A percentile compares a stretch with the other conserved stretches of the same genome.
These are phyloP conservation scores for Pseudolaguvia tuberculata DNA, from an alignment of 2,113 vertebrate genomes.

Conservation along the genomic window DNA sequence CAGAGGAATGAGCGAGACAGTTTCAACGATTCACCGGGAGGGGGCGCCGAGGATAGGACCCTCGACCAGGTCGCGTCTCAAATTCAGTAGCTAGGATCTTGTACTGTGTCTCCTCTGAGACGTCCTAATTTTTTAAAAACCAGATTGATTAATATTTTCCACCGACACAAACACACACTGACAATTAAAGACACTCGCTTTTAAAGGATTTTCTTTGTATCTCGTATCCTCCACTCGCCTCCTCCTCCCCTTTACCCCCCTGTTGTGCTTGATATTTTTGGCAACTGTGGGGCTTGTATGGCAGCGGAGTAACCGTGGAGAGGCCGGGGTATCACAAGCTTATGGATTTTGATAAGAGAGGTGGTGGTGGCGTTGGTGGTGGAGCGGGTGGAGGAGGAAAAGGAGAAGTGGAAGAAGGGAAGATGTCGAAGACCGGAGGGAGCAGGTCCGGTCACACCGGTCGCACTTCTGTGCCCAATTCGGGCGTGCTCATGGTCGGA, in stretches of 20 bases:
- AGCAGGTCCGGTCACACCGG: conserved; percentile 71
- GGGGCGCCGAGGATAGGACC: conserved; percentile 33
- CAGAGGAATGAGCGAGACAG: conserved; percentile 39
- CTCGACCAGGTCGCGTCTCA: neutral
- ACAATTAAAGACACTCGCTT: neutral
- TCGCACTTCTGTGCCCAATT: conserved; percentile 78
- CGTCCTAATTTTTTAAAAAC: neutral
- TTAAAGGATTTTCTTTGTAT: neutral
- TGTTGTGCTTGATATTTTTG: conserved; percentile 38
- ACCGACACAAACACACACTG: neutral
- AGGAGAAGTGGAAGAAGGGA: conserved; percentile 83
- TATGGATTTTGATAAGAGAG: conserved; percentile 56
- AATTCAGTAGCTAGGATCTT: conserved; percentile 36
- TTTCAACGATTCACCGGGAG: conserved; percentile 32
- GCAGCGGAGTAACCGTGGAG: conserved; percentile 53
- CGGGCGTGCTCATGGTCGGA: conserved; percentile 94
- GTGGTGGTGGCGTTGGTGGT: conserved; percentile 69
- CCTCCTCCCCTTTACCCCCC: conserved; percentile 16
- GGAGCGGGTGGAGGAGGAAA: conserved; percentile 72
- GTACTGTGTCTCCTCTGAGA: neutral
- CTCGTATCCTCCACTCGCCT: conserved; percentile 1
- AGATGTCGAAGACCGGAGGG: conserved; percentile 77
- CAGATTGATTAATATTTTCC: conserved; percentile 23
- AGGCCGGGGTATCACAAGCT: conserved; percentile 57
- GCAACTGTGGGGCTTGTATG: conserved; percentile 49